Base-by-base conservation (phyloP, 2,888 invertebrate species). In the Malthinus flaveolus region DNA sequence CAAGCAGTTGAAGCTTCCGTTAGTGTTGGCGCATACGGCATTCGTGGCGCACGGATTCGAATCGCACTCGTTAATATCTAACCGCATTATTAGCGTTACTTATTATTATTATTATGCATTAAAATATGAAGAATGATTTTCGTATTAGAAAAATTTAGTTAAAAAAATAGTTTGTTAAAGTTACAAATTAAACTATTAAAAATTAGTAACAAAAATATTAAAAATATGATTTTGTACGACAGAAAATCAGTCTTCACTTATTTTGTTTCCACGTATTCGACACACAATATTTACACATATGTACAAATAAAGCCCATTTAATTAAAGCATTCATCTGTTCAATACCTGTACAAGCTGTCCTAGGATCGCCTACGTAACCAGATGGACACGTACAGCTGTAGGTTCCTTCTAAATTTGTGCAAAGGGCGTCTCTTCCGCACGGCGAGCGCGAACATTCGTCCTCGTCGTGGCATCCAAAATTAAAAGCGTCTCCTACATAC, bases 311-410 rank as follows among this genome's bases (percentile, higher is more conserved):
- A 9, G 6, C 11, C 9, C 33, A 34, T 31, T 12, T n/a, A 6
- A 10, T 9, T 32, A 23, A 46, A 46, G 23, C 13, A 4, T 32
- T 15, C 3, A 23, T 23, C 5, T 23, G 23, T 44, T 12, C 44
- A 9, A 64, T 86, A 91, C 91, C 91, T 79, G 84, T 83, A 78
- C 93, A 93, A 67, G 84, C 85, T 49, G 83, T 79, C 75, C 86
- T 83, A 12, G 93, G 90, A 78, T 94, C 88, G 68, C 93, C 93
- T 66, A 85, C 83, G 78, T 87, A 92, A 69, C 94, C 94, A 69
- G 88, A 86, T 49, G 92, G 92, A 77, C 95, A 95, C 44, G 86
- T 74, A 78, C 95, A 95, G 66, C 86, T 86, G 78, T 87, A 92
- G 68, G 87, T 87, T 65, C 92, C 93, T 57, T 88, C 87, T 49